phyloP scores from a whole-genome alignment of 2,113 vertebrate genomes.

The Urocitellus parryii region DNA sequence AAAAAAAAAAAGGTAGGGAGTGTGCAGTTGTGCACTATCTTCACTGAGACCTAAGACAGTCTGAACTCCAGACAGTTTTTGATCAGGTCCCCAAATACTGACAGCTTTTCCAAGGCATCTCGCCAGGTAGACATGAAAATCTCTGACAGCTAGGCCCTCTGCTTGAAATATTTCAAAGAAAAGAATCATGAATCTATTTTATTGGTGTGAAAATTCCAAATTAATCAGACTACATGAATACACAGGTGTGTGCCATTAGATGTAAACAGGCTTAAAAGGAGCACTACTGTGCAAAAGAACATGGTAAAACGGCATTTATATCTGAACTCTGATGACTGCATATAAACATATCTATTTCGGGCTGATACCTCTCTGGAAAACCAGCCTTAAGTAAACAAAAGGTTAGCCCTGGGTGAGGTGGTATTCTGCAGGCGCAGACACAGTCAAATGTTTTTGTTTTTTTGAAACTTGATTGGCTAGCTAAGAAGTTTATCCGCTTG shows the following conservation, averaged over 20 bases:
- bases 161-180: conserved; percentile 46
- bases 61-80: background rate
- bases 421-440: conserved; percentile 76
- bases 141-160: background rate
- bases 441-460: conserved; percentile 76
- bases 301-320: background rate
- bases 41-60: background rate
- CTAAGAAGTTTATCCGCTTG: conserved; percentile 81
- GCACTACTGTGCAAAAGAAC: background rate
- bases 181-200: background rate
- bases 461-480: conserved; percentile 77
- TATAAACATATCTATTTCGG: conserved; percentile 60
- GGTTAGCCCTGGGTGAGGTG: conserved; percentile 7
- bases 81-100: conserved; percentile 39
- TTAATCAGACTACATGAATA: conserved; percentile 52
- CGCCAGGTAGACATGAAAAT: background rate
- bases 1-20: background rate
- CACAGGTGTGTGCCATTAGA: background rate
- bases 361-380: conserved; percentile 50
- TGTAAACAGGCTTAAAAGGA: background rate
- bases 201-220: conserved; percentile 48
- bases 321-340: background rate
- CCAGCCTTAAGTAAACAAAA: conserved; percentile 66
- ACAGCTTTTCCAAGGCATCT: conserved; percentile 37
- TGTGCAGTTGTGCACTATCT: background rate